Conservation (phyloP, 2,797 vertebrate genomes). For the Gadopsis marmoratus region DNA sequence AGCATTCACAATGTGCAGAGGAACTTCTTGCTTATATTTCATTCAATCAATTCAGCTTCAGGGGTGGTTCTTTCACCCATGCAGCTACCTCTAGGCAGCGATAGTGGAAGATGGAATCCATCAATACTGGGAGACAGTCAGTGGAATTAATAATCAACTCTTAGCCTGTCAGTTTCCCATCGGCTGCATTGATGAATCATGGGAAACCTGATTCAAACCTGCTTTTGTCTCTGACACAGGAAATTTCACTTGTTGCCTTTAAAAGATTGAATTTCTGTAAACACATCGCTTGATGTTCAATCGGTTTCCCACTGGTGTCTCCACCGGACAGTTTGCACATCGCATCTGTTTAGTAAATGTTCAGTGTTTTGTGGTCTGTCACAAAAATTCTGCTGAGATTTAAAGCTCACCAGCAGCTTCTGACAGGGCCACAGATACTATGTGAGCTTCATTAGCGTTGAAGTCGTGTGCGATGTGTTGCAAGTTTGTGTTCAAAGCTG, state of each 20-base stretch:
- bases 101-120: constrained; percentile 72
- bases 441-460: constrained; percentile 59
- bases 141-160: constrained; percentile 74
- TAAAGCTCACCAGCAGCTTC: constrained; percentile 18
- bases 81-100: constrained; percentile 46
- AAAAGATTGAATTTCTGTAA: not conserved
- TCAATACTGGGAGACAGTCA: constrained; percentile 77
- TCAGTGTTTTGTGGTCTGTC: constrained; percentile 14
- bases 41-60: constrained; percentile 72
- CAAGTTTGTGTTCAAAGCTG: constrained; percentile 61
- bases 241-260: not conserved
- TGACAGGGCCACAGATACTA: constrained; percentile 38
- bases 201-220: constrained; percentile 47
- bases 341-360: constrained; percentile 24
- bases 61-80: constrained; percentile 58
- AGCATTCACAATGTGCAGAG: constrained; percentile 57
- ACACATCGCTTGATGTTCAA: constrained; percentile 1
- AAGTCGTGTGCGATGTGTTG: constrained; percentile 44
- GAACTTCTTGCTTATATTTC: constrained; percentile 72
- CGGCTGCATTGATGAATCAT: constrained; percentile 53
- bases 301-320: not conserved
- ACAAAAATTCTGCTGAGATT: constrained; percentile 21
- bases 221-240: constrained; percentile 12
- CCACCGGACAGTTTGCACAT: constrained; percentile 13
- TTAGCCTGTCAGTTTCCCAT: constrained; percentile 53